Evolutionary conservation across 2,888 invertebrate species (phyloP), one percentile per base, ranked within the genome.

Genomic region (Ctenicera cuprea): DNA sequence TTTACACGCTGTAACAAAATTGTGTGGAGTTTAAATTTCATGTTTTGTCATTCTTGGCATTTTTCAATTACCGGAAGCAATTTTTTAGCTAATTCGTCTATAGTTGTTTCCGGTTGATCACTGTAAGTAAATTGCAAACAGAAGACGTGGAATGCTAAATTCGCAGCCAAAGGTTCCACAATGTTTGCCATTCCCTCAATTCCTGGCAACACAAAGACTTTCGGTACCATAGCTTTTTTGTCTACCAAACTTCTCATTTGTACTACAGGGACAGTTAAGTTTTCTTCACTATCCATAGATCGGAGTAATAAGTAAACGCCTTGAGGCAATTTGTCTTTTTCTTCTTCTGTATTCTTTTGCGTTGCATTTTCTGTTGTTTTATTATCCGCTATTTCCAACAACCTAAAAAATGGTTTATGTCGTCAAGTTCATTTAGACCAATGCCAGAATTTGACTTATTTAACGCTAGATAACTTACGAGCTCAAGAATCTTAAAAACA

Each of bases 121-220:
- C 18, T 41, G 4, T 87, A 83, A 3, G 88, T 89, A 1, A 89
- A 88, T 81, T 92, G 92, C 14, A 92, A 82, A 50, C 89, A 89
- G 78, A 89, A 87, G 5, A 88, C 88, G 78, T 90, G 88, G 73
- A 87, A 87, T 80, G 88, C 88, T 43, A 92, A 83, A 30, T 90
- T 84, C 3, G 84, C 83, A 70, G 90, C 89, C 20, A 92, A 81
- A 0, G 89, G 87, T 79, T 90, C 89, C 80, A 92, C 79, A 0
- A 86, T 87, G 0, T 88, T 81, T 0, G 91, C 91, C 12, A 90
- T 89, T 0, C 94, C 93, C 85, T 94, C 94, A 43, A 94, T 83
- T 0, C 94, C 94, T 0, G 93, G 93, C 76, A 94, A 85, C 79
- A 93, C 86, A 82, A 92, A 89, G 81, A 92, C 86, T 7, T 89